Evolutionary conservation across 2,113 vertebrate species (phyloP).

Genomic region (Myiopsitta monachus): DNA sequence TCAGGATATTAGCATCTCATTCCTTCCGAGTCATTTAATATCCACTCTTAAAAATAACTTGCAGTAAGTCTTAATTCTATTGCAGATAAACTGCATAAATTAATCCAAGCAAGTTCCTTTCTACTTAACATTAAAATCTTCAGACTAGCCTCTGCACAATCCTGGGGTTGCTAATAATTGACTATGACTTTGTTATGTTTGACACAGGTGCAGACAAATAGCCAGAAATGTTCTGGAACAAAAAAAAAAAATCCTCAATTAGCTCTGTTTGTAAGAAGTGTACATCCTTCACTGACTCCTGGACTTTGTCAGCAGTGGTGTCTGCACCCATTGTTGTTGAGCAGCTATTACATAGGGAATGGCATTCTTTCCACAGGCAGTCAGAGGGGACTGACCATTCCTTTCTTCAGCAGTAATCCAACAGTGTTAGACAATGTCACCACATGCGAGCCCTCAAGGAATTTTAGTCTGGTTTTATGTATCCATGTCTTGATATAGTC

Average conservation of each 20-base stretch:
- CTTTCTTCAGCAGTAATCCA: not conserved
- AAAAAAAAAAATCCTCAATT: not conserved
- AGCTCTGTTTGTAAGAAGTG: not conserved
- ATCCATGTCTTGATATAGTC: not conserved
- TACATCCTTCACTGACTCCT: not conserved
- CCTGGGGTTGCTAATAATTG: not conserved
- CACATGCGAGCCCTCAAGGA: not conserved
- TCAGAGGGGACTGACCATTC: slow-evolving; percentile 20
- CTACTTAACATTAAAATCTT: not conserved
- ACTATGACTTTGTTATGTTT: not conserved
- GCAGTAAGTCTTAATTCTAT: not conserved
- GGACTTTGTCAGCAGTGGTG: not conserved
- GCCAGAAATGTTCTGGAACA: not conserved
- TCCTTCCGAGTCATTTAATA: not conserved
- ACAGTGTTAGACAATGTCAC: not conserved
- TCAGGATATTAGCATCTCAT: not conserved
- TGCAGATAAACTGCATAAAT: not conserved
- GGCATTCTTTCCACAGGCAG: slow-evolving; percentile 11
- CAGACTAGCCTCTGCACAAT: not conserved
- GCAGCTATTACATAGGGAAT: not conserved
- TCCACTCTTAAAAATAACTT: not conserved
- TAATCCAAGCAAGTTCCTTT: not conserved
- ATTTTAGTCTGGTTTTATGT: not conserved
- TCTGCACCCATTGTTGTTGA: not conserved
- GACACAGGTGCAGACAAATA: not conserved